Conservation (phyloP, 2,888 invertebrate genomes). For the Acleris cristana region DNA sequence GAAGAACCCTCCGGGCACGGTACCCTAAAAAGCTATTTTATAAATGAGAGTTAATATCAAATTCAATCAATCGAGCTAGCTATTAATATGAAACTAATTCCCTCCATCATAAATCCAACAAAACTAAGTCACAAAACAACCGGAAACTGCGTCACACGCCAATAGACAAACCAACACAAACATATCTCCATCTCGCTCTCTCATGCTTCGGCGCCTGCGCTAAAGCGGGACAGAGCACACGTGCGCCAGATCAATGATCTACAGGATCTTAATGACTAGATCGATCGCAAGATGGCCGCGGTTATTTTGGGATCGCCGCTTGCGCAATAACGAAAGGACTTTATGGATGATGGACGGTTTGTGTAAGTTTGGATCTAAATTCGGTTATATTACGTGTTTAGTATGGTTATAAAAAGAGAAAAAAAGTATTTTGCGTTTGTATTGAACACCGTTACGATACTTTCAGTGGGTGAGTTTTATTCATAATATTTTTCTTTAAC, state of each 20-base stretch:
- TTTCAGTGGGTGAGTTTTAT: too few species aligned
- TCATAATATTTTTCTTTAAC: too few species aligned
- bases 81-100: too few species aligned
- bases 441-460: too few species aligned
- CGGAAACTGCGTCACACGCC: conserved; percentile 22
- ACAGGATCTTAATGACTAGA: conserved; percentile 41
- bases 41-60: neutral
- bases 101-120: too few species aligned
- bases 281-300: conserved; percentile 36
- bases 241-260: conserved; percentile 45
- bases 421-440: too few species aligned
- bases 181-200: conserved; percentile 10
- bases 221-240: conserved; percentile 32
- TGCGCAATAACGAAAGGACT: conserved; percentile 31
- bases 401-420: too few species aligned
- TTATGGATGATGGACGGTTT: conserved; percentile 19
- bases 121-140: too few species aligned
- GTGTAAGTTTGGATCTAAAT: neutral
- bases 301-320: conserved; percentile 32
- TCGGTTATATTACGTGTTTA: too few species aligned
- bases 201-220: neutral
- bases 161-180: conserved; percentile 19
- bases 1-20: neutral
- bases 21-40: neutral
- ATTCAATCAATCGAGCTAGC: neutral